phyloP scores from a whole-genome alignment of 2,888 invertebrate genomes.

The Allolobophora icterica region DNA sequence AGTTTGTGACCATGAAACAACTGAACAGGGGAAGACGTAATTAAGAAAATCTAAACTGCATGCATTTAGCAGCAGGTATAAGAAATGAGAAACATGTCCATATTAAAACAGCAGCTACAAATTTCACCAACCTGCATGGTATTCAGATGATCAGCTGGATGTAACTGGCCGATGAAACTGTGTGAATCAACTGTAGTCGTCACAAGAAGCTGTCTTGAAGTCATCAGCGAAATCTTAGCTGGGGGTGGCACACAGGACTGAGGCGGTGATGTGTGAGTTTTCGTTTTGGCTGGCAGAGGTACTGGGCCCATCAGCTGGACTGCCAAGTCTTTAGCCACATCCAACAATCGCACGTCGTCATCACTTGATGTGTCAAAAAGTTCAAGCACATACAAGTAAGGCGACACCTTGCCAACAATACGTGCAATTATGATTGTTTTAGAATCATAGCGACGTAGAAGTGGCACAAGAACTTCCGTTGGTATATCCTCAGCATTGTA shows the following conservation, averaged over 20 bases:
- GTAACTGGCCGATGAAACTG: background rate
- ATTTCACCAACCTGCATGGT: background rate
- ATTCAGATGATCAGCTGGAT: slow-evolving; percentile 18
- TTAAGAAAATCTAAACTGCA: background rate
- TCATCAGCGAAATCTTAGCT: background rate
- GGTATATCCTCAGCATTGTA: background rate
- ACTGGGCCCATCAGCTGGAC: background rate
- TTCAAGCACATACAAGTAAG: background rate
- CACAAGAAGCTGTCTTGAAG: slow-evolving; percentile 1
- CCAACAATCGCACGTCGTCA: background rate
- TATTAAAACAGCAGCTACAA: background rate
- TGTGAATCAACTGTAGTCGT: background rate
- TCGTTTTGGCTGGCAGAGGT: background rate
- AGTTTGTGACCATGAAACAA: too few relatives aligned
- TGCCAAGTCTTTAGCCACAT: slow-evolving; percentile 13
- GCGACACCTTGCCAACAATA: background rate
- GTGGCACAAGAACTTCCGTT: background rate
- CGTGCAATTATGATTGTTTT: background rate
- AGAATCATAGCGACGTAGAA: background rate
- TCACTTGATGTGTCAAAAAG: background rate
- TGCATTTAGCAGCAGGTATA: background rate
- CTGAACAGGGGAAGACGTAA: too few relatives aligned
- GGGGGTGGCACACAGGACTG: background rate
- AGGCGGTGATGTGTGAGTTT: background rate
- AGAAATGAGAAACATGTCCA: background rate